Evolutionary conservation across 2,113 vertebrate species (phyloP).

Genomic region (Chamaetylas fuelleborni): DNA sequence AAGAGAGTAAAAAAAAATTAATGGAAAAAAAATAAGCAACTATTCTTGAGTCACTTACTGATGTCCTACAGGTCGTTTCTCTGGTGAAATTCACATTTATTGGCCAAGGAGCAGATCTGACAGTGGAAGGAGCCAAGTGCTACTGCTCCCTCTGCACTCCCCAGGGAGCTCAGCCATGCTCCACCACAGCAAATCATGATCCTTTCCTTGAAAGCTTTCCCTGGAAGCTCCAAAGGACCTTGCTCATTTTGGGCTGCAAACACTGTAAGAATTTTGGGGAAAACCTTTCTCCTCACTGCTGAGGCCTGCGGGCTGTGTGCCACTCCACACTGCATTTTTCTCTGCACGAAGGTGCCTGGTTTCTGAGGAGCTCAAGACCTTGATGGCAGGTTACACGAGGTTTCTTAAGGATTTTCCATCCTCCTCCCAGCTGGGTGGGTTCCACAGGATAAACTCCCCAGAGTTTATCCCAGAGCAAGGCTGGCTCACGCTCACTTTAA

Average conservation of each 20-base stretch:
- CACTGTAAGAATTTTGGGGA: neutral
- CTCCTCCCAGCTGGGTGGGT: constrained; percentile 17
- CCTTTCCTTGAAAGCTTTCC: neutral
- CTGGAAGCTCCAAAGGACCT: neutral
- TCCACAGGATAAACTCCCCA: neutral
- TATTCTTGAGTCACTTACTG: neutral
- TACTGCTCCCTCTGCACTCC: neutral
- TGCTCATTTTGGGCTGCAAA: neutral
- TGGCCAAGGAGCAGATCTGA: neutral
- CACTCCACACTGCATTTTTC: neutral
- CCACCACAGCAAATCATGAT: neutral
- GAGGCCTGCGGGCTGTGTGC: neutral
- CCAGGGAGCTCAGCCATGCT: neutral
- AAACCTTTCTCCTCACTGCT: neutral
- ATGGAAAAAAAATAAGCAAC: neutral
- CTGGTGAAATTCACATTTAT: neutral
- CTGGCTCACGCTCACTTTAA: neutral
- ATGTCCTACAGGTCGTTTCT: neutral
- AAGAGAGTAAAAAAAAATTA: neutral
- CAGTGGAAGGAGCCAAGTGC: neutral
- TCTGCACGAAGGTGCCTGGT: neutral
- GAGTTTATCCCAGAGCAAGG: constrained; percentile 26
- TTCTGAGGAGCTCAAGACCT: neutral
- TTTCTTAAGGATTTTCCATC: constrained; percentile 29
- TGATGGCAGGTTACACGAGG: neutral